Conservation (phyloP, 2,797 vertebrate species). For the Antennarius maculatus region DNA sequence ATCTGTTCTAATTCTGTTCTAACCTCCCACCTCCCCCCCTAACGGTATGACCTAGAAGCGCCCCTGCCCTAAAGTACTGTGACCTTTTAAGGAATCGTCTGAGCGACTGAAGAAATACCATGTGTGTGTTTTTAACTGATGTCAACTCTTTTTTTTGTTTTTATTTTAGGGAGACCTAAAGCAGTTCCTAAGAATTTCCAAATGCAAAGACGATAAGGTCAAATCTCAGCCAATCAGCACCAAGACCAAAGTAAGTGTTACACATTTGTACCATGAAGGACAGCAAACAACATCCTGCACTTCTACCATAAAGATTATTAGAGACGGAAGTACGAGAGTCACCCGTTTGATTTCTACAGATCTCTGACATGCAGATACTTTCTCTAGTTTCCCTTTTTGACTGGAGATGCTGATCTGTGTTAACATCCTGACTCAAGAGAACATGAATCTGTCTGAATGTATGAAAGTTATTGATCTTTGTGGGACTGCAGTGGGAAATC, state of each 20-base stretch:
- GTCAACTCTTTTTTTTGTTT: conserved; percentile 3
- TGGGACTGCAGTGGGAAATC: no score
- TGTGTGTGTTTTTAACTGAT: not conserved
- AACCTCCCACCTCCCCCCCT: no score
- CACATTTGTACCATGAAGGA: not conserved
- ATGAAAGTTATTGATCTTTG: no score
- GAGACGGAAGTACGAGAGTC: not conserved
- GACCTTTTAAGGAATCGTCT: conserved; percentile 87
- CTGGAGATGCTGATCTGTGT: no score
- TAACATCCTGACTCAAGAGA: no score
- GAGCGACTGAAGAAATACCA: not conserved
- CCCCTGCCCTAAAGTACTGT: conserved; percentile 89
- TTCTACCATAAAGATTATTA: not conserved
- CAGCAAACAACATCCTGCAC: conserved; percentile 1
- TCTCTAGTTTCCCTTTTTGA: no score
- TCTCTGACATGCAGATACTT: no score
- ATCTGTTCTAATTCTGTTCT: no score
- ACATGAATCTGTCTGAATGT: no score
- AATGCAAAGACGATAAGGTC: conserved; percentile 93
- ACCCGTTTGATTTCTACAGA: no score
- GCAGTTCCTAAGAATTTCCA: conserved; percentile 96
- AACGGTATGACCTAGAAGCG: no score
- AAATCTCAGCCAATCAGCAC: conserved; percentile 93
- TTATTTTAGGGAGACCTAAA: conserved; percentile 91
- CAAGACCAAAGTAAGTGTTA: conserved; percentile 91